Evolutionary conservation across 2,797 vertebrate genomes (phyloP).

Genomic region (Sciurus vulgaris): DNA sequence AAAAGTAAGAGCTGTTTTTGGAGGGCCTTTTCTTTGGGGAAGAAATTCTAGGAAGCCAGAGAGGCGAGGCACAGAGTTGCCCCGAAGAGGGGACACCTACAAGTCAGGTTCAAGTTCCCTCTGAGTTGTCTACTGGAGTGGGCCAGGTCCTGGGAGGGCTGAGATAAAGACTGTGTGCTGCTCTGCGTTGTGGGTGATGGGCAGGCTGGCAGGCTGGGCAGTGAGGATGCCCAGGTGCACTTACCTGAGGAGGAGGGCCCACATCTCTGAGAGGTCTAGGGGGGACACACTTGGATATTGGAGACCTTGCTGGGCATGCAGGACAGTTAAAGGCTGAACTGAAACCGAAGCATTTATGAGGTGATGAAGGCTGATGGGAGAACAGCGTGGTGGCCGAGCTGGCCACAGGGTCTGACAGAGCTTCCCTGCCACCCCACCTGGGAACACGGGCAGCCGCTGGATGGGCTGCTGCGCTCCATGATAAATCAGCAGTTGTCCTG

Average conservation of each 20-base stretch:
- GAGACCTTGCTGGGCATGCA: not conserved
- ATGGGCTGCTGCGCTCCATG: not conserved
- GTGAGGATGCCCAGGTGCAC: not conserved
- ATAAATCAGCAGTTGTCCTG: not conserved
- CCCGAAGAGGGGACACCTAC: not conserved
- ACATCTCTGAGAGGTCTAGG: not conserved
- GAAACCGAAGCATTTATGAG: conserved; percentile 26
- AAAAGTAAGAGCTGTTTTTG: not conserved
- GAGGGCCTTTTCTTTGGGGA: not conserved
- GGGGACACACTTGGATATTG: not conserved
- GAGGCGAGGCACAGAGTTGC: not conserved
- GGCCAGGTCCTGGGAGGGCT: not conserved
- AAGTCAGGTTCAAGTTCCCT: not conserved
- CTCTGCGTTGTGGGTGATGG: too few relatives aligned
- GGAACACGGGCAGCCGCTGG: not conserved
- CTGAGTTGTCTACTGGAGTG: too few relatives aligned
- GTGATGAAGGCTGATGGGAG: conserved; percentile 55
- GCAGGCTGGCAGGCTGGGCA: accelerated
- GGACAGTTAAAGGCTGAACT: not conserved
- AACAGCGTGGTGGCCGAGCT: conserved; percentile 30
- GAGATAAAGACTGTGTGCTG: not conserved
- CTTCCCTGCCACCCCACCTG: not conserved
- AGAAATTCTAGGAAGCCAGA: not conserved
- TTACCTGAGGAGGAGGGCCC: not conserved
- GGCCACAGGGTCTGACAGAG: not conserved